Conservation (phyloP, 1,140 invertebrate species). For the Delia radicum region DNA sequence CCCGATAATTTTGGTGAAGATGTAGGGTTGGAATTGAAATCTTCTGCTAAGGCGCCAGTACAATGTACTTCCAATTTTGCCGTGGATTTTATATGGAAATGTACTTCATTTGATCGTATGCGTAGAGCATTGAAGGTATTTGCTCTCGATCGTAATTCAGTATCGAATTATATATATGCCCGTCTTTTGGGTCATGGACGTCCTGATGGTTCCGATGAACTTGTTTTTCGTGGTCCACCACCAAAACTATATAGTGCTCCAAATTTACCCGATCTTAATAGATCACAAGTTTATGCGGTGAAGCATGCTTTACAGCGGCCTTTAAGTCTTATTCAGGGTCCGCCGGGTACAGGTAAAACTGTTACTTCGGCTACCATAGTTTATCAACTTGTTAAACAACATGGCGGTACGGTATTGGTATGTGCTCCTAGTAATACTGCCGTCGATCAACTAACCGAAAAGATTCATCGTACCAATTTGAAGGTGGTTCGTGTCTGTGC, state of each 20-base stretch:
- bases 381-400: slow-evolving; percentile 95
- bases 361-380: slow-evolving; percentile 99
- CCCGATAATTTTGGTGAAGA: slow-evolving; percentile 99
- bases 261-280: slow-evolving; percentile 95
- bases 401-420: slow-evolving; percentile 91
- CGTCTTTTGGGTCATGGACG: slow-evolving; percentile 90
- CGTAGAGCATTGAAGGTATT: slow-evolving; percentile 92
- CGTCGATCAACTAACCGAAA: slow-evolving; percentile 98
- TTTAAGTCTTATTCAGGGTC: slow-evolving; percentile 88
- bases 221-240: slow-evolving; percentile 78
- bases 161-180: slow-evolving; percentile 97
- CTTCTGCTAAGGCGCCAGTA: slow-evolving; percentile 82
- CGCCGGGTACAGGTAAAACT: slow-evolving; percentile 92
- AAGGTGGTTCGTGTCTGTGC: slow-evolving; percentile 97
- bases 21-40: slow-evolving; percentile 95
- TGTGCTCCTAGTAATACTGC: slow-evolving; percentile 99
- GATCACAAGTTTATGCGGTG: slow-evolving; percentile 98
- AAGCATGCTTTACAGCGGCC: slow-evolving; percentile 98
- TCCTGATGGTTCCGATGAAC: slow-evolving; percentile 85
- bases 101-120: slow-evolving; percentile 98
- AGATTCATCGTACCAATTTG: slow-evolving; percentile 95
- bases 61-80: slow-evolving; percentile 95
- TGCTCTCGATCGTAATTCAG: slow-evolving; percentile 93
- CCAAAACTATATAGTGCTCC: slow-evolving; percentile 97
- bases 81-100: slow-evolving; percentile 99